A percentile compares a stretch with the other conserved stretches of the same genome.
These are phyloP conservation scores for Acrossocheilus wenchowensis DNA, from an alignment of 2,797 vertebrate species.

Conservation along the genomic window DNA sequence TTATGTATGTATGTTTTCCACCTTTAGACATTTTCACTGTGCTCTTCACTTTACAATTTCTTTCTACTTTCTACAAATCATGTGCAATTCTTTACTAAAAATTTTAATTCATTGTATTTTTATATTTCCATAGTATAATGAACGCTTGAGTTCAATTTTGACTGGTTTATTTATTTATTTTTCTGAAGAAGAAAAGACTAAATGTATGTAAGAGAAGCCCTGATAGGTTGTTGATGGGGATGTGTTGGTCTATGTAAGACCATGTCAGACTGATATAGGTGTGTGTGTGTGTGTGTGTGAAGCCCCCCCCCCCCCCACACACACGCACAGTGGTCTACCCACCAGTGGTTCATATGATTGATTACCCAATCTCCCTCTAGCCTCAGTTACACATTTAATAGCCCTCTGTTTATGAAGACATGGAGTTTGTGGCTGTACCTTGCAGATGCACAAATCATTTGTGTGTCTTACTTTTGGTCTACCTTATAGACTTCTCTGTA, in stretches of 20 bases:
- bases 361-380: slow-evolving; percentile 60
- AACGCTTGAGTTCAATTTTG: neutral
- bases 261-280: slow-evolving; percentile 18
- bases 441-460: slow-evolving; percentile 60
- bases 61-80: neutral
- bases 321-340: slow-evolving; percentile 33
- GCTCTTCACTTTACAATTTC: neutral
- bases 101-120: neutral
- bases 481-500: slow-evolving; percentile 5
- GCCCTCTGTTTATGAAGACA: slow-evolving; percentile 61
- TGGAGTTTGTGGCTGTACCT: slow-evolving; percentile 52
- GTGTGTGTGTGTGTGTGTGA: slow-evolving; percentile 2
- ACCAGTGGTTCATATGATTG: slow-evolving; percentile 55
- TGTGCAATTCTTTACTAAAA: neutral
- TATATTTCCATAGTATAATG: neutral
- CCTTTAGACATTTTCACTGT: neutral
- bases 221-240: neutral
- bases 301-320: neutral
- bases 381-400: slow-evolving; percentile 62
- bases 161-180: neutral
- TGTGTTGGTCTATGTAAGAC: slow-evolving; percentile 7
- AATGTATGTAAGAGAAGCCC: neutral
- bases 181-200: neutral
- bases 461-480: slow-evolving; percentile 40
- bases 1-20: neutral